Percentiles rank a stretch among this genome's conserved stretches.
Evolutionary conservation across 2,797 vertebrate genomes (phyloP).

Genomic region (Amphiprion clarkii): DNA sequence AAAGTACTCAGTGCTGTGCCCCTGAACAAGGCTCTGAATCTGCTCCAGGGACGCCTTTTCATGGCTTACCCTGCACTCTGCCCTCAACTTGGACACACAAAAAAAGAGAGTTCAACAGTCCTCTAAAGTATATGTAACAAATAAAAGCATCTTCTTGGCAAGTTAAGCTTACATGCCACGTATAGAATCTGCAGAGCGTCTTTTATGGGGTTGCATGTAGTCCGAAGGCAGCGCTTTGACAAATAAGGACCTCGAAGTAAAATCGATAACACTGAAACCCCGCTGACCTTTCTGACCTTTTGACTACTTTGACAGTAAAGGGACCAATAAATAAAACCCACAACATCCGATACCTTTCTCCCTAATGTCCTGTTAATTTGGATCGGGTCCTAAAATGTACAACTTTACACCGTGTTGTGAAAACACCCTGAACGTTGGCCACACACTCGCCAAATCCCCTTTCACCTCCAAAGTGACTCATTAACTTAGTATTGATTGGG

Average conservation of each 20-base stretch:
- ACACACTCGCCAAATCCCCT: constrained; percentile 40
- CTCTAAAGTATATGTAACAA: too few relatives aligned
- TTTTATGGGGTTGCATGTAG: neutral
- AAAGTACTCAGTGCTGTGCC: too few relatives aligned
- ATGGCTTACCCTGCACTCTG: too few relatives aligned
- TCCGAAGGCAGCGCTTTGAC: constrained; percentile 10
- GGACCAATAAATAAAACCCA: constrained; percentile 41
- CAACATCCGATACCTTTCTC: constrained; percentile 9
- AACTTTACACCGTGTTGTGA: constrained; percentile 3
- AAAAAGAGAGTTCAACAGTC: too few relatives aligned
- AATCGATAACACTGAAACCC: constrained; percentile 38
- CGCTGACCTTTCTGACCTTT: constrained; percentile 45
- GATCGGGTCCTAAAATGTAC: constrained; percentile 36
- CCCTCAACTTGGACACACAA: too few relatives aligned
- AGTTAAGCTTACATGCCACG: too few relatives aligned
- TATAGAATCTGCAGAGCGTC: neutral
- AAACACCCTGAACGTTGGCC: constrained; percentile 32
- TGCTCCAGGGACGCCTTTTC: too few relatives aligned
- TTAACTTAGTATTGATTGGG: constrained; percentile 69
- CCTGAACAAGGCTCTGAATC: too few relatives aligned
- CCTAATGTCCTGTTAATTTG: constrained; percentile 22
- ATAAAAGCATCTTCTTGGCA: too few relatives aligned
- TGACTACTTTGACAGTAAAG: constrained; percentile 19
- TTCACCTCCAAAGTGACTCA: constrained; percentile 62
- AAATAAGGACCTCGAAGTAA: constrained; percentile 27